phyloP scores from a whole-genome alignment of 1,140 invertebrate genomes.

The Pseudomyrmex flavicornis region DNA sequence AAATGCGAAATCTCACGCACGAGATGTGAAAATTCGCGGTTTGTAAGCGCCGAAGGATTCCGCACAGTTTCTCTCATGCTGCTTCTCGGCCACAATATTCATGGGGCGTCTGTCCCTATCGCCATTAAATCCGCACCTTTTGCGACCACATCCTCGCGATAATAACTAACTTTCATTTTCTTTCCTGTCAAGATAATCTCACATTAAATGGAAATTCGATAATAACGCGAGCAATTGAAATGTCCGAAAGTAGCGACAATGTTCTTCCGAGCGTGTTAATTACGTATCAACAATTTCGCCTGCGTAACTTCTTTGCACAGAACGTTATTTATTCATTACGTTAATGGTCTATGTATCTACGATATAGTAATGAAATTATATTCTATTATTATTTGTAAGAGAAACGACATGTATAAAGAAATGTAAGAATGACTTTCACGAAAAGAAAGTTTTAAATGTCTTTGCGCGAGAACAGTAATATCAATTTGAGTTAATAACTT shows the following conservation, averaged over 20 bases:
- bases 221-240: conserved; percentile 30
- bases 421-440: conserved; percentile 19
- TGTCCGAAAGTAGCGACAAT: not conserved
- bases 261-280: not conserved
- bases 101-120: conserved; percentile 11
- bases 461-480: not conserved
- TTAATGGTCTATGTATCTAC: not conserved
- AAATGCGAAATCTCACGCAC: conserved; percentile 35
- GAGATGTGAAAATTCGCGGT: conserved; percentile 35
- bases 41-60: conserved; percentile 1
- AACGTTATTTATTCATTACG: not conserved
- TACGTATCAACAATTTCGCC: conserved; percentile 11
- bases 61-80: conserved; percentile 43
- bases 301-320: not conserved
- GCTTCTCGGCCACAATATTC: conserved; percentile 40
- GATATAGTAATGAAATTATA: too few relatives aligned
- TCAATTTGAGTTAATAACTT: conserved; percentile 33
- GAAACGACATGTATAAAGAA: not conserved
- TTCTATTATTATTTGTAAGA: not conserved
- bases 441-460: conserved; percentile 20
- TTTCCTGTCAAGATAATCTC: conserved; percentile 56
- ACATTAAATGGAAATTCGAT: conserved; percentile 29
- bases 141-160: conserved; percentile 58
- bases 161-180: conserved; percentile 73
- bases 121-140: conserved; percentile 56